phyloP scores from a whole-genome alignment of 2,113 vertebrate genomes.

The Pelobates fuscus region DNA sequence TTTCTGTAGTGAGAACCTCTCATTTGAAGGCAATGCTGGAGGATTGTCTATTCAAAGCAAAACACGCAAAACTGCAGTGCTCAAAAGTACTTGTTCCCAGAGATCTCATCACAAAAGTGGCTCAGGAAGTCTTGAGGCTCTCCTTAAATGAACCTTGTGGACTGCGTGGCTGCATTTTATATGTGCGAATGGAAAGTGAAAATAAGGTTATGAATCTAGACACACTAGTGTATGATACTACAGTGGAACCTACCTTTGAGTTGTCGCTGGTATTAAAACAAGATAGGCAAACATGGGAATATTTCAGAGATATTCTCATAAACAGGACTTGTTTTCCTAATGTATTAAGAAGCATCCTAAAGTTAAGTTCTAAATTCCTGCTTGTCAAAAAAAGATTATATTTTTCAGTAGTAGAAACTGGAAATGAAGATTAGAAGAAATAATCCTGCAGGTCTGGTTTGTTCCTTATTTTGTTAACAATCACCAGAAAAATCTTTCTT shows the following conservation, averaged over 20 bases:
- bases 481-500: too few relatives aligned
- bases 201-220: constrained; percentile 77
- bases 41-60: constrained; percentile 78
- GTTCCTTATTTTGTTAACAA: too few relatives aligned
- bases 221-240: constrained; percentile 74
- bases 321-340: constrained; percentile 75
- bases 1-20: constrained; percentile 72
- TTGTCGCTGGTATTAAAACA: constrained; percentile 85
- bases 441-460: too few relatives aligned
- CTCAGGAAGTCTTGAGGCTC: constrained; percentile 74
- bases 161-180: constrained; percentile 77
- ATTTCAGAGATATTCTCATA: constrained; percentile 78
- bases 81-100: constrained; percentile 82
- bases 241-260: constrained; percentile 84
- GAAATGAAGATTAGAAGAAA: constrained; percentile 75
- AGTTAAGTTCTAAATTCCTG: constrained; percentile 81
- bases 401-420: constrained; percentile 75
- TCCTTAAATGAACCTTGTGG: constrained; percentile 81
- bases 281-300: constrained; percentile 76
- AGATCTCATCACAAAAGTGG: constrained; percentile 75
- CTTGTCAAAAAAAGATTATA: constrained; percentile 85
- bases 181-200: constrained; percentile 74
- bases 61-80: constrained; percentile 79
- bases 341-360: constrained; percentile 69
- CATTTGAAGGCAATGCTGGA: constrained; percentile 79